Base-by-base conservation (phyloP, 1,140 invertebrate species). In the Leptinotarsa texana region DNA sequence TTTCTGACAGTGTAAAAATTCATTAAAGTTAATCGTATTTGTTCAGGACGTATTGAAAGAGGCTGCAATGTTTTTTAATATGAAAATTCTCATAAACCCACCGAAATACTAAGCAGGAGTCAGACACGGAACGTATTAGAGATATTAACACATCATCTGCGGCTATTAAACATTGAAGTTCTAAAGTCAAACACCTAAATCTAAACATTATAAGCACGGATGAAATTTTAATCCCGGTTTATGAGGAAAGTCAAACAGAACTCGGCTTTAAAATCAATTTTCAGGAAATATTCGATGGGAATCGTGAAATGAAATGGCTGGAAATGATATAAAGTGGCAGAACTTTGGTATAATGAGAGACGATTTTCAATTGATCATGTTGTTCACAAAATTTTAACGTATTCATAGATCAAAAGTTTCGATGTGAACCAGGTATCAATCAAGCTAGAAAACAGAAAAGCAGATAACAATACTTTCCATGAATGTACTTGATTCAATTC, bases 181-280 rank as follows among this genome's bases (percentile, higher is more conserved):
- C 63, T 65, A 33, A 65, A 65, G 63, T 65, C 24, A 65, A 65
- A 65, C 63, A 13, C 63, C 27, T 24, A n/a, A 27, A 65, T 65
- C 63, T 65, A 65, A 65, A 65, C 63, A 65, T 33, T 15, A 65
- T 65, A 65, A 65, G 21, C 63, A 17, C 17, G 13, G 13, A 33
- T 22, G 63, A 65, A 65, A 22, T 65, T 65, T 65, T 65, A 65
- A 65, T 65, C 63, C n/a, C 21, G 63, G 17, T 65, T 65, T 22
- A 65, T 65, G 21, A 17, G 11, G 0, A 33, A 65, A 65, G 63
- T 65, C 27, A 33, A 33, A 22, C 21, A 65, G 13, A 65, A 22
- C 63, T 65, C 63, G 63, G 27, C 21, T 24, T 65, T 27, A 65
- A 65, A 24, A 65, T 17, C 51, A 18, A 17, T 57, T 57, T 57